These are phyloP conservation scores for Tyrophagus putrescentiae DNA, from an alignment of 1,140 invertebrate genomes.

Conservation along the genomic window DNA sequence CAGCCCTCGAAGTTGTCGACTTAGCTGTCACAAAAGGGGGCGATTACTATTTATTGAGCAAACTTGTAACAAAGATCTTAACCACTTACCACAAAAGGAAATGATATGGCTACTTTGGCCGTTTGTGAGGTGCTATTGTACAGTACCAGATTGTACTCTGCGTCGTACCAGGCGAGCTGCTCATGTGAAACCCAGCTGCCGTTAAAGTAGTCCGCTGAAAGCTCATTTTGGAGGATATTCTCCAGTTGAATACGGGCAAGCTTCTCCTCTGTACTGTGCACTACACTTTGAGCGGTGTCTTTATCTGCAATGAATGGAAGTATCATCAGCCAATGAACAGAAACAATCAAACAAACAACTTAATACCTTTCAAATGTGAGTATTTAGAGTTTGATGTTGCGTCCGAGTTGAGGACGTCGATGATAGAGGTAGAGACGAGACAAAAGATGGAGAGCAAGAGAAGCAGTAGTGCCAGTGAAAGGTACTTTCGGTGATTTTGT, in stretches of 20 bases:
- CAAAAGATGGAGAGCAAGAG: constrained; percentile 1
- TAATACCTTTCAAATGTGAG: neutral
- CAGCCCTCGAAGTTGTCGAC: neutral
- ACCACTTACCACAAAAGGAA: constrained; percentile 5
- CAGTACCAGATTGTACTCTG: constrained; percentile 8
- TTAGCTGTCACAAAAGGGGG: neutral
- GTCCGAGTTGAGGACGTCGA: neutral
- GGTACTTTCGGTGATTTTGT: neutral
- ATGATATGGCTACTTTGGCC: neutral
- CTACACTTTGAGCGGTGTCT: neutral
- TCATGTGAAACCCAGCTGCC: constrained; percentile 4
- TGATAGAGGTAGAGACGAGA: neutral
- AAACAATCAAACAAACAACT: neutral
- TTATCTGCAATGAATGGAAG: neutral
- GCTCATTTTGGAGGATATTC: neutral
- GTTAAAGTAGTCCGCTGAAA: constrained; percentile 7
- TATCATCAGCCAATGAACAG: neutral
- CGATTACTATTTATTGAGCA: neutral
- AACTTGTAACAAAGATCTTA: neutral
- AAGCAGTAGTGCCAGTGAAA: neutral
- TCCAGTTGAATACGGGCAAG: neutral
- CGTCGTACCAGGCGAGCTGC: constrained; percentile 12
- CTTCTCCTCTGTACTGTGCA: neutral
- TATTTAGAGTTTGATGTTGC: neutral
- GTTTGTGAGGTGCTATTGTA: neutral